These are phyloP conservation scores for Neocloeon triangulifer DNA, from an alignment of 1,140 invertebrate species.

Conservation along the genomic window DNA sequence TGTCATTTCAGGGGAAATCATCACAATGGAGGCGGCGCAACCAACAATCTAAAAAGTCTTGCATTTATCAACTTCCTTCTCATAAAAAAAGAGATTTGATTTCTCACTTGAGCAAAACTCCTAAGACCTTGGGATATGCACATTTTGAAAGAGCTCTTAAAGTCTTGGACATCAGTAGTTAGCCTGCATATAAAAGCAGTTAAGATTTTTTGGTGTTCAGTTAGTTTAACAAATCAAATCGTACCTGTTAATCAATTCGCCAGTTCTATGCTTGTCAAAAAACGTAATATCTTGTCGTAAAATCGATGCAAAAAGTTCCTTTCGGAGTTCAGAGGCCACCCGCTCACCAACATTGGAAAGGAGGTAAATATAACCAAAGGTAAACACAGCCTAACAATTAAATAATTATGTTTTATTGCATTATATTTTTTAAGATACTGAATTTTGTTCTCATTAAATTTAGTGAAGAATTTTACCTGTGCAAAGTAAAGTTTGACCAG, in stretches of 20 bases:
- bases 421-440: not conserved
- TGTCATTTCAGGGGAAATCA: slow-evolving; percentile 77
- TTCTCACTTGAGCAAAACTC: slow-evolving; percentile 49
- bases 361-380: slow-evolving; percentile 71
- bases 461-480: slow-evolving; percentile 26
- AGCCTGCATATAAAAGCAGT: slow-evolving; percentile 29
- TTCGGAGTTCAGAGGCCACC: slow-evolving; percentile 55
- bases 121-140: slow-evolving; percentile 72
- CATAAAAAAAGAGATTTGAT: not conserved
- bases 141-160: slow-evolving; percentile 87
- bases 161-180: slow-evolving; percentile 86
- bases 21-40: slow-evolving; percentile 48
- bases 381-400: slow-evolving; percentile 60
- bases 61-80: not conserved
- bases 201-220: not conserved
- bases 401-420: too few species aligned
- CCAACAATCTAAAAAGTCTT: slow-evolving; percentile 34
- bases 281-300: slow-evolving; percentile 74
- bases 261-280: slow-evolving; percentile 74
- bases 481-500: slow-evolving; percentile 38
- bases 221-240: not conserved
- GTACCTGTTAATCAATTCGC: slow-evolving; percentile 71
- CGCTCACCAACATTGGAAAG: slow-evolving; percentile 69
- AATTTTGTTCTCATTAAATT: not conserved
- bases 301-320: slow-evolving; percentile 61